Evolutionary conservation across 1,140 invertebrate species (phyloP).

Genomic region (Lethrus apterus): DNA sequence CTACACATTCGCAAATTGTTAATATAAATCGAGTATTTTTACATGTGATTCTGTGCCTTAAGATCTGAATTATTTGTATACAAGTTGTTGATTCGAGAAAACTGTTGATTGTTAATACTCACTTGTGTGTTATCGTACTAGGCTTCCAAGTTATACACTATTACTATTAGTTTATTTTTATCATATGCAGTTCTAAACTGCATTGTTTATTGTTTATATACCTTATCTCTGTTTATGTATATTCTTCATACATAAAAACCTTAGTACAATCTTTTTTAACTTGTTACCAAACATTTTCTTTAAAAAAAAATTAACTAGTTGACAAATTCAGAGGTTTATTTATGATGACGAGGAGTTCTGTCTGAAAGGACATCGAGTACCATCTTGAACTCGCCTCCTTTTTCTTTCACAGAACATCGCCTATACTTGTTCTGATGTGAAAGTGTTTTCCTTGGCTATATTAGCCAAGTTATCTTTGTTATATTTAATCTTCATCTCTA

Average conservation of each 20-base stretch:
- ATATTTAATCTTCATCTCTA: slow-evolving; percentile 24
- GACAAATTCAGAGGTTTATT: slow-evolving; percentile 11
- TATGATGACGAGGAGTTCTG: too few species aligned
- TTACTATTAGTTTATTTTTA: too few species aligned
- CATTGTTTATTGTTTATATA: slow-evolving; percentile 8
- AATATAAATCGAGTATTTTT: slow-evolving; percentile 14
- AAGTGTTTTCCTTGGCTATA: slow-evolving; percentile 30
- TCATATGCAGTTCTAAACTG: slow-evolving; percentile 23
- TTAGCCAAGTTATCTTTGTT: slow-evolving; percentile 33
- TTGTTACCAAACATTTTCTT: slow-evolving; percentile 32
- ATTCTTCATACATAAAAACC: slow-evolving; percentile 17
- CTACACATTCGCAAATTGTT: slow-evolving; percentile 16
- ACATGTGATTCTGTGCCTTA: slow-evolving; percentile 29
- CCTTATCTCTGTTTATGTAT: slow-evolving; percentile 22
- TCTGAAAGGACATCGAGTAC: too few species aligned
- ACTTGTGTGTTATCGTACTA: slow-evolving; percentile 15
- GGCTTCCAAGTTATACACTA: too few species aligned
- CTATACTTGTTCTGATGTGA: slow-evolving; percentile 2
- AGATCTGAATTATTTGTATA: slow-evolving; percentile 29
- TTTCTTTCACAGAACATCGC: not conserved
- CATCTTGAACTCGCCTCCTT: not conserved
- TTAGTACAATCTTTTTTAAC: slow-evolving; percentile 35
- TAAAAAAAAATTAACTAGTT: slow-evolving; percentile 5
- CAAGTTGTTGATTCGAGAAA: slow-evolving; percentile 13
- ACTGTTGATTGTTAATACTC: slow-evolving; percentile 19